Conservation (phyloP, 2,888 invertebrate species). For the Pheosia gnoma region DNA sequence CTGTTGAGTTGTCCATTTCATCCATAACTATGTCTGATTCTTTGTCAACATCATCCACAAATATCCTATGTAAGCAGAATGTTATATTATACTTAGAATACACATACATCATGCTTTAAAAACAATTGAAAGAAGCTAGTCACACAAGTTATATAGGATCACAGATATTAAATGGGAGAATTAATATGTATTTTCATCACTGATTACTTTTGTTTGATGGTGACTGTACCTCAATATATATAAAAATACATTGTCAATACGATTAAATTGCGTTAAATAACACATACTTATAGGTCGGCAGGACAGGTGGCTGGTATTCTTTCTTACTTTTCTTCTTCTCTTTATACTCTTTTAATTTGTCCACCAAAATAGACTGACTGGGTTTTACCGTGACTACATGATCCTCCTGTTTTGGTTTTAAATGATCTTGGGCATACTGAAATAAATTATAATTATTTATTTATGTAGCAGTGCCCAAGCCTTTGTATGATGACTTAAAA, state of each 20-base stretch:
- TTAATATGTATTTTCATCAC: too few relatives aligned
- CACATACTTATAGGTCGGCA: conserved; percentile 20
- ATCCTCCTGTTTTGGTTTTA: not conserved
- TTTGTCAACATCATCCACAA: conserved; percentile 12
- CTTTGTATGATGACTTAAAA: too few relatives aligned
- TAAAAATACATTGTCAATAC: too few relatives aligned
- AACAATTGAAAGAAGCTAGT: too few relatives aligned
- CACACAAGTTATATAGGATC: too few relatives aligned
- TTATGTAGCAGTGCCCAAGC: too few relatives aligned
- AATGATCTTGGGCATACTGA: not conserved
- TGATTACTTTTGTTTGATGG: too few relatives aligned
- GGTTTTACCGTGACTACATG: not conserved
- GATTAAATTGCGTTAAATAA: not conserved
- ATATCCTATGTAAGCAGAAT: conserved; percentile 18
- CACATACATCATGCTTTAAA: too few relatives aligned
- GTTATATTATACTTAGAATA: too few relatives aligned
- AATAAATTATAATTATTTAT: not conserved
- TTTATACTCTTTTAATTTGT: conserved; percentile 15
- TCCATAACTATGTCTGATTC: not conserved
- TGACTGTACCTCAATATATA: too few relatives aligned
- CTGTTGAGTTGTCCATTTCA: not conserved
- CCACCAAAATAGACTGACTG: conserved; percentile 7
- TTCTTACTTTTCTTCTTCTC: conserved; percentile 13
- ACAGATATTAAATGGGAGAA: too few relatives aligned
- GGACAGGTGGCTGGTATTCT: conserved; percentile 1